Conservation (phyloP, 2,797 vertebrate genomes). For the Sebastes reedi region DNA sequence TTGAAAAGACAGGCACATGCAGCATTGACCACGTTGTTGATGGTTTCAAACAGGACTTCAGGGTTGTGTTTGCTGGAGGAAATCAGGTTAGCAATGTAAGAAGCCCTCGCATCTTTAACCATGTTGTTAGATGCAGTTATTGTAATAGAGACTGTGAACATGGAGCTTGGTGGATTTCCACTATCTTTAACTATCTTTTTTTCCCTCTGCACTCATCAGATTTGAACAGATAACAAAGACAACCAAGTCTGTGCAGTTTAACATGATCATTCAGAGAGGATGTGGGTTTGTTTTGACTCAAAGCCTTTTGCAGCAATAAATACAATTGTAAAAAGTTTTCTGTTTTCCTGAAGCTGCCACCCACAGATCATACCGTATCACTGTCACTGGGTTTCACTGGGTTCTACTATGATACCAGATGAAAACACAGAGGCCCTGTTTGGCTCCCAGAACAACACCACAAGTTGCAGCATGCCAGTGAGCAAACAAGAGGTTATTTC, state of each 20-base stretch:
- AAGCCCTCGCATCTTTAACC: background rate
- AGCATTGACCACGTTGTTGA: background rate
- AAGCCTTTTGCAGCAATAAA: background rate
- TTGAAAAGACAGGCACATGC: background rate
- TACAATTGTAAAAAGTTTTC: background rate
- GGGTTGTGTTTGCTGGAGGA: background rate
- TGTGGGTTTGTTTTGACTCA: background rate
- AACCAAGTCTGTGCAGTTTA: background rate
- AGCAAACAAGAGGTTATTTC: conserved; percentile 76
- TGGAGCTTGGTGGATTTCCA: background rate
- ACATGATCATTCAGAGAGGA: background rate
- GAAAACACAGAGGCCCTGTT: conserved; percentile 39
- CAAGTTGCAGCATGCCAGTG: conserved; percentile 49
- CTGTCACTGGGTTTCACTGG: conserved; percentile 3
- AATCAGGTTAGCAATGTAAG: background rate
- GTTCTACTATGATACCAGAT: conserved; percentile 17
- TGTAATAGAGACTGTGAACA: background rate
- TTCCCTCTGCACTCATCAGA: background rate
- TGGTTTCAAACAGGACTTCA: background rate
- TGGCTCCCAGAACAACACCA: conserved; percentile 52
- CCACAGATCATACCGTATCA: background rate
- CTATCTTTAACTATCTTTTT: background rate
- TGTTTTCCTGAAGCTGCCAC: conserved; percentile 16
- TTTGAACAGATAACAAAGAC: background rate
- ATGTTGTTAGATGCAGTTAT: background rate